Evolutionary conservation across 2,113 vertebrate genomes (phyloP).

Genomic region (Laticauda colubrina): DNA sequence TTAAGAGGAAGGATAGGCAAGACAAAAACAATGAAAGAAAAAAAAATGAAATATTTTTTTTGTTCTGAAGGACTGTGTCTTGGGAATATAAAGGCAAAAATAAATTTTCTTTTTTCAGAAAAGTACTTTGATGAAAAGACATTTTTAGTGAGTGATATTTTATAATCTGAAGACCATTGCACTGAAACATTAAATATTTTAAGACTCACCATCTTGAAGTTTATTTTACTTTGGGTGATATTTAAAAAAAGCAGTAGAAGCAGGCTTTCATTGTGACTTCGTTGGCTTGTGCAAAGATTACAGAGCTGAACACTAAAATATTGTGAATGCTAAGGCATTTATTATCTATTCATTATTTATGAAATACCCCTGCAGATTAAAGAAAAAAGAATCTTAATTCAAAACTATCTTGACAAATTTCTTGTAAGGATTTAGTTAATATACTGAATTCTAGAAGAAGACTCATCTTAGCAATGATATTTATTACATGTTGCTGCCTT

Average conservation of each 20-base stretch:
- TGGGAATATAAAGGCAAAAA: conserved; percentile 59
- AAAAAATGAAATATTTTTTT: conserved; percentile 45
- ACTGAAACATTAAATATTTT: conserved; percentile 62
- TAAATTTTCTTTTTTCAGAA: conserved; percentile 51
- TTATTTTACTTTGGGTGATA: conserved; percentile 18
- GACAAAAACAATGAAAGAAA: conserved; percentile 39
- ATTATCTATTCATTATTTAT: conserved; percentile 23
- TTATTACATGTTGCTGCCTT: neutral
- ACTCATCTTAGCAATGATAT: neutral
- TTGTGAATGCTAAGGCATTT: neutral
- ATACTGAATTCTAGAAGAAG: neutral
- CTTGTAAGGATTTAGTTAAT: neutral
- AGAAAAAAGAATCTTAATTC: neutral
- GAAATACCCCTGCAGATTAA: neutral
- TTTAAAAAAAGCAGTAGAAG: conserved; percentile 36
- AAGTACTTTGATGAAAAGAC: conserved; percentile 56
- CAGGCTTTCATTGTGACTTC: conserved; percentile 41
- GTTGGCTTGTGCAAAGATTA: neutral
- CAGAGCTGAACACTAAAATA: conserved; percentile 5
- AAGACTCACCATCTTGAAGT: conserved; percentile 42
- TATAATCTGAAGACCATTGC: conserved; percentile 50
- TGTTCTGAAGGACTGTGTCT: conserved; percentile 44
- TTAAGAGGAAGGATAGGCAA: conserved; percentile 28
- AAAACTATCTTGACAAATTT: neutral
- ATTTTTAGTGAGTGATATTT: conserved; percentile 55